Evolutionary conservation across 2,888 invertebrate genomes (phyloP), one percentile per base, ranked within the genome.

Genomic region (Lithosia quadra): DNA sequence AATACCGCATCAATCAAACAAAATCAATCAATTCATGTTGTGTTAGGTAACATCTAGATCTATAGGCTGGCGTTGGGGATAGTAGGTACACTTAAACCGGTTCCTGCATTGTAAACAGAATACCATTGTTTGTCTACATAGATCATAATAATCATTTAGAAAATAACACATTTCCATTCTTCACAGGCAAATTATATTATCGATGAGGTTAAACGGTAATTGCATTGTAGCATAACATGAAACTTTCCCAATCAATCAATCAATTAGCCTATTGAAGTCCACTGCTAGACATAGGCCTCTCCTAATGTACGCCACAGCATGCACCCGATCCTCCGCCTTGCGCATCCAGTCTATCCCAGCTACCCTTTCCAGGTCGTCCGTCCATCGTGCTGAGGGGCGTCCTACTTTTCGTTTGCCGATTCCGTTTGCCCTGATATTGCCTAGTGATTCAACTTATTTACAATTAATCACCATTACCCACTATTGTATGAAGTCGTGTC

Each of bases 381-480:
- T n/a, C n/a, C n/a, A n/a, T n/a, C n/a, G n/a, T n/a, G n/a, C n/a
- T n/a, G n/a, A n/a, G n/a, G n/a, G n/a, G n/a, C n/a, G n/a, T n/a
- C n/a, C n/a, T n/a, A n/a, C n/a, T n/a, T n/a, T n/a, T n/a, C n/a
- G n/a, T n/a, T 13, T 39, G 15, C 15, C 39, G 13, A 39, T 39
- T 15, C 15, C 15, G 13, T 8, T 43, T 49, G 18, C 9, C 49
- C 49, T 5, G n/a, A 1, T 22, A 24, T 24, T n/a, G n/a, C n/a
- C n/a, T 15, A 13, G 22, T 22, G 55, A 24, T 56, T 22, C 5
- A 21, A 56, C 21, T 56, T 22, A 24, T 22, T 56, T 56, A 56
- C 15, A 55, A 33, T 43, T 63, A 24, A 55, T 34, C 24, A 24
- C 55, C 22, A 55, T 55, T 55, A n/a, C 55, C 55, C 22, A 56